Conservation (phyloP, 2,113 vertebrate species). For the Nothocercus julius region DNA sequence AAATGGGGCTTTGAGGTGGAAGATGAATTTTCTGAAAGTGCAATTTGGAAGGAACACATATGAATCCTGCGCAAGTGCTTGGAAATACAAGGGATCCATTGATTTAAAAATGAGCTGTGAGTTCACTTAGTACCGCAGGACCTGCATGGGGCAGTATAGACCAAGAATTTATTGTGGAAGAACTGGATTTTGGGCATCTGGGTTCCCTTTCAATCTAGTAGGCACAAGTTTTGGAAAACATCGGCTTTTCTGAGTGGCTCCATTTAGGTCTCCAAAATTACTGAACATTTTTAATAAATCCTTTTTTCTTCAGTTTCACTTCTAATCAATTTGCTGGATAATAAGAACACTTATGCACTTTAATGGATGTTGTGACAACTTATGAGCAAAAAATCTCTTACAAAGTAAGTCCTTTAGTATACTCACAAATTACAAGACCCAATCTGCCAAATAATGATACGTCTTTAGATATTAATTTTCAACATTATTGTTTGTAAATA, state of each 20-base stretch:
- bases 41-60: neutral
- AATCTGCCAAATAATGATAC: neutral
- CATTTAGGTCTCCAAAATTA: neutral
- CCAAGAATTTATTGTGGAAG: neutral
- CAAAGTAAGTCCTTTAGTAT: neutral
- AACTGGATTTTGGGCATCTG: neutral
- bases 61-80: neutral
- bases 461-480: neutral
- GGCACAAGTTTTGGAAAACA: neutral
- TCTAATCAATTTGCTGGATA: neutral
- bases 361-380: neutral
- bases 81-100: slow-evolving; percentile 6
- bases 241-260: neutral
- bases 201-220: neutral
- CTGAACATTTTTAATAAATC: neutral
- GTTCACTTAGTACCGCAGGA: neutral
- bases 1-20: slow-evolving; percentile 53
- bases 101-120: neutral
- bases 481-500: neutral
- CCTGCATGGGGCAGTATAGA: slow-evolving; percentile 53
- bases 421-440: neutral
- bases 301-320: neutral
- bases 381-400: neutral
- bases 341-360: neutral
- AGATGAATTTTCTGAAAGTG: slow-evolving; percentile 40